Conservation (phyloP, 1,140 invertebrate species). For the Drosophila insularis region DNA sequence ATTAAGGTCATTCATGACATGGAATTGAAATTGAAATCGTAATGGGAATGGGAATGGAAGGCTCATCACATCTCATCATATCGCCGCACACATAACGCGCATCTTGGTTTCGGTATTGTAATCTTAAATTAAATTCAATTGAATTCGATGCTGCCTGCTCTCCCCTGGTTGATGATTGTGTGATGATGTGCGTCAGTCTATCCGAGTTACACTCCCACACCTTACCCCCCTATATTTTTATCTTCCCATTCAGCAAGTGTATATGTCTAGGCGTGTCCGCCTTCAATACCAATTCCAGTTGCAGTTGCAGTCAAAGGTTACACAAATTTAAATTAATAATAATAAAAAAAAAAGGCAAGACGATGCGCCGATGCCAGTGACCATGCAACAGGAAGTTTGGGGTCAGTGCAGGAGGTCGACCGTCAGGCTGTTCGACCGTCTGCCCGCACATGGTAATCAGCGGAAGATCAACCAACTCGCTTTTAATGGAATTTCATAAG, state of each 20-base stretch:
- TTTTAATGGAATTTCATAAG: conserved; percentile 27
- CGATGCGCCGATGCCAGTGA: conserved; percentile 25
- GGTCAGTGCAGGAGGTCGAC: conserved; percentile 63
- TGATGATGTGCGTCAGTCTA: conserved; percentile 14
- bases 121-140: conserved; percentile 82
- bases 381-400: conserved; percentile 64
- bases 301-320: conserved; percentile 68
- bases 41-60: conserved; percentile 35
- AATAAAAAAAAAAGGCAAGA: conserved; percentile 36
- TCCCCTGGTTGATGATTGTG: conserved; percentile 27
- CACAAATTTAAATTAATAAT: conserved; percentile 72
- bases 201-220: neutral
- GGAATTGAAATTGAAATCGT: conserved; percentile 34
- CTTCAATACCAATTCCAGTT: conserved; percentile 19
- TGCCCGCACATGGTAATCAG: conserved; percentile 30
- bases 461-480: neutral
- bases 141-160: conserved; percentile 70
- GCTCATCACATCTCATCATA: conserved; percentile 41
- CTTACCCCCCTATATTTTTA: neutral
- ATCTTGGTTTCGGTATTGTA: conserved; percentile 60
- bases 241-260: neutral
- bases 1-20: conserved; percentile 69
- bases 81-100: conserved; percentile 36
- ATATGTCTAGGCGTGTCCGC: conserved; percentile 5
- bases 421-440: neutral